phyloP scores from a whole-genome alignment of 2,888 invertebrate genomes.

The Apodemia hepburni region DNA sequence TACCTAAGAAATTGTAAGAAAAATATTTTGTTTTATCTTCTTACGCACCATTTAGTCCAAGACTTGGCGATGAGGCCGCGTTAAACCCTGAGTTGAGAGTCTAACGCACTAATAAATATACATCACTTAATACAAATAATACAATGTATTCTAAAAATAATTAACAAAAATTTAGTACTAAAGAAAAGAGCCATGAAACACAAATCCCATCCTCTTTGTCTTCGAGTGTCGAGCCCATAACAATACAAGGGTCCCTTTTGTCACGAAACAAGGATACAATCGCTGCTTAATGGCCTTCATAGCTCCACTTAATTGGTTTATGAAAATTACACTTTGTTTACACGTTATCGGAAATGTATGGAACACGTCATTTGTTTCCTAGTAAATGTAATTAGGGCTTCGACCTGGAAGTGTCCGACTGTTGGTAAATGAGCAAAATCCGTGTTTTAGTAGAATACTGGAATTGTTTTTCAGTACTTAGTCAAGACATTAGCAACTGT shows the following conservation, averaged over 20 bases:
- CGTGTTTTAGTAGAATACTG: too few relatives aligned
- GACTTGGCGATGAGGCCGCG: too few relatives aligned
- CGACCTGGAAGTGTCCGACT: background rate
- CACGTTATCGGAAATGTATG: background rate
- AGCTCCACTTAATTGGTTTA: constrained; percentile 1
- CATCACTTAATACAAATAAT: too few relatives aligned
- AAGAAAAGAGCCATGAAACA: background rate
- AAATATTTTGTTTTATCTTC: too few relatives aligned
- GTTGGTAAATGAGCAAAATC: too few relatives aligned
- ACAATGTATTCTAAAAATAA: background rate
- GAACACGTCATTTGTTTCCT: background rate
- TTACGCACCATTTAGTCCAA: too few relatives aligned
- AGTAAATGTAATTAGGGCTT: constrained; percentile 1
- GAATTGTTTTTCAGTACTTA: too few relatives aligned
- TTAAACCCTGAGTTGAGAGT: too few relatives aligned
- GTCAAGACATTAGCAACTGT: too few relatives aligned
- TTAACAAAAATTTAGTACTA: background rate
- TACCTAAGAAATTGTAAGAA: too few relatives aligned
- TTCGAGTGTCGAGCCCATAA: background rate
- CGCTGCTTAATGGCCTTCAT: background rate
- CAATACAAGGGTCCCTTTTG: background rate
- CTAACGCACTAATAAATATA: too few relatives aligned
- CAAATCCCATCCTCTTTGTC: constrained; percentile 1
- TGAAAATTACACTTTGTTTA: background rate
- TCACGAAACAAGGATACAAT: constrained; percentile 6